Base-by-base conservation (phyloP, 1,140 invertebrate genomes). In the Diprion similis region DNA sequence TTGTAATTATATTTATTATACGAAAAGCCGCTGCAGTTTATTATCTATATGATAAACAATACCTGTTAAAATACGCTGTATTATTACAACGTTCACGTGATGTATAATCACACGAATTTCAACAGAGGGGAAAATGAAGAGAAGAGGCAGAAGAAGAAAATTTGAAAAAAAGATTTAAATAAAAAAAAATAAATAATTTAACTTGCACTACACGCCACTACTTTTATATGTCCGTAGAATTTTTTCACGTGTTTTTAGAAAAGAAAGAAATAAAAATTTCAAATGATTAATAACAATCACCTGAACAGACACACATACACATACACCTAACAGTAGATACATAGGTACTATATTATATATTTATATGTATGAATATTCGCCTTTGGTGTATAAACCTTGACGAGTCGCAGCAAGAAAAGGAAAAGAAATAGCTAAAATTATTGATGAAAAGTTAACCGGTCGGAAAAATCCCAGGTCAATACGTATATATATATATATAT, bases 391-490 rank as follows among this genome's bases (percentile, higher is more conserved):
- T 59, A 59, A 15, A 59, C n/a, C 9, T 15, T 59, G n/a, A 59
- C 51, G 11, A 59, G 11, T 10, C 48, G 48, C 51, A 8, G 51
- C 51, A 10, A 59, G 51, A 59, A 59, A 9, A 59, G 2, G n/a
- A 59, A 59, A 59, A 15, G 11, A 37, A 37, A 37, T 37, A 37
- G 6, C 24, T 37, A 37, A 59, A 8, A 17, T 15, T 59, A 17
- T 15, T 59, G n/a, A 59, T 59, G 51, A 59, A 59, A 59, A 59
- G n/a, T 10, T 59, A 59, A 51, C 76, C 76, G 76, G 73, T 78
- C 78, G 79, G 79, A 75, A 78, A 67, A 77, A 75, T 79, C 71
- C 68, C 76, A 79, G 79, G 81, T 83, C 79, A 82, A 83, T 82
- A 82, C 73, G 76, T 82, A 81, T 77, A 78, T 17, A 59, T 59